These are phyloP conservation scores for Corythornis vintsioides DNA, from an alignment of 2,113 vertebrate species.

Conservation along the genomic window DNA sequence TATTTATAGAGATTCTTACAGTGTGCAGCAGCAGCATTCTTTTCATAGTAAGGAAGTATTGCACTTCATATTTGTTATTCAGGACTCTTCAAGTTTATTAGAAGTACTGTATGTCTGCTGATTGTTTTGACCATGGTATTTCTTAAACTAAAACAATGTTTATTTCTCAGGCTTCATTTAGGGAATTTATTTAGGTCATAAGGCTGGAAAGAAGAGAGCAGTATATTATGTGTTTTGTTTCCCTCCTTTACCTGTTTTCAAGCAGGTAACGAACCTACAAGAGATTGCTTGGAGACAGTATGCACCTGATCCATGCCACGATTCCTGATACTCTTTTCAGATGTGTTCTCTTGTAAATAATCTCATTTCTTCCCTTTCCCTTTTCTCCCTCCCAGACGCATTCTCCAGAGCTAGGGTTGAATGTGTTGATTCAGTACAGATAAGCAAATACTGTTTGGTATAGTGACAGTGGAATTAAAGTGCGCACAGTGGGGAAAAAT, in stretches of 20 bases:
- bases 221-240: neutral
- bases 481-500: neutral
- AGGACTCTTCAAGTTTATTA: neutral
- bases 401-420: neutral
- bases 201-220: neutral
- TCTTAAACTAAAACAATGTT: neutral
- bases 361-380: neutral
- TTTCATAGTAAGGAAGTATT: neutral
- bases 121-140: neutral
- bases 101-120: neutral
- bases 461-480: fast-evolving
- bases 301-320: neutral
- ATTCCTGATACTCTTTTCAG: neutral
- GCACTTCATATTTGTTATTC: neutral
- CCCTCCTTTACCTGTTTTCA: neutral
- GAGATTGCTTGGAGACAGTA: neutral
- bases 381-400: neutral
- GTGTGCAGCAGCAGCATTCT: neutral
- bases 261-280: neutral
- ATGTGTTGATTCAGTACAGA: neutral
- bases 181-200: neutral
- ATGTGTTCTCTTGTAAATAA: neutral
- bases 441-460: neutral
- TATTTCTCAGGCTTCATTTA: neutral
- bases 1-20: neutral